Evolutionary conservation across 2,888 invertebrate species (phyloP), one percentile per base, ranked within the genome.

Genomic region (Ectemnius continuus): DNA sequence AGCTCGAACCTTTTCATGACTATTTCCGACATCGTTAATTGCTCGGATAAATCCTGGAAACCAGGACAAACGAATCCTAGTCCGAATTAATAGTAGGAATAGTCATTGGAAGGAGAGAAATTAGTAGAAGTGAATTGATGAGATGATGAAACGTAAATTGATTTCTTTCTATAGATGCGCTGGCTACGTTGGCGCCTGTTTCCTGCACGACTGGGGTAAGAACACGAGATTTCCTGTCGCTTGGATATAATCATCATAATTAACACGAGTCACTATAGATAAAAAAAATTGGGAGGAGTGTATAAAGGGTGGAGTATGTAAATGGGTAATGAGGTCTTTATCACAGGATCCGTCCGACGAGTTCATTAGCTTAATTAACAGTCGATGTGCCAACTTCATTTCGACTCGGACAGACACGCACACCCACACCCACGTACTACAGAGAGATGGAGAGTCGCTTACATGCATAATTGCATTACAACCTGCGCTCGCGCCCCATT

Each of bases 331-430:
- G 52, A 14, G 52, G 52, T 36, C 36, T 36, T 52, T 52, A 52
- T 52, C 52, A 16, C 52, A 14, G 16, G n/a, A 52, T 52, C 11
- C 52, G 6, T 52, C 52, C 16, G n/a, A 5, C 16, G 52, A 52
- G n/a, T 52, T 52, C 52, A 52, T 52, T 52, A 52, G 52, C 52
- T 52, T 52, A 52, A 52, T 52, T 52, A 52, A 52, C 8, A 52
- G 5, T 52, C 52, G 52, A 14, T 52, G 52, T 16, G 52, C 52
- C 52, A 52, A 52, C 52, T 52, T 52, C 52, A 16, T 16, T 52
- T 52, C 52, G 52, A 52, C 14, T 18, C 82, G 81, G 18, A 85
- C 85, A 64, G 3, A n/a, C n/a, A n/a, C 48, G 48, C 2, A 8
- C 48, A 48, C n/a, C n/a, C 23, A 23, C 23, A 16, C 52, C 52